Evolutionary conservation across 2,113 vertebrate genomes (phyloP), one percentile per base, ranked within the genome.

Genomic region (Mixornis gularis): DNA sequence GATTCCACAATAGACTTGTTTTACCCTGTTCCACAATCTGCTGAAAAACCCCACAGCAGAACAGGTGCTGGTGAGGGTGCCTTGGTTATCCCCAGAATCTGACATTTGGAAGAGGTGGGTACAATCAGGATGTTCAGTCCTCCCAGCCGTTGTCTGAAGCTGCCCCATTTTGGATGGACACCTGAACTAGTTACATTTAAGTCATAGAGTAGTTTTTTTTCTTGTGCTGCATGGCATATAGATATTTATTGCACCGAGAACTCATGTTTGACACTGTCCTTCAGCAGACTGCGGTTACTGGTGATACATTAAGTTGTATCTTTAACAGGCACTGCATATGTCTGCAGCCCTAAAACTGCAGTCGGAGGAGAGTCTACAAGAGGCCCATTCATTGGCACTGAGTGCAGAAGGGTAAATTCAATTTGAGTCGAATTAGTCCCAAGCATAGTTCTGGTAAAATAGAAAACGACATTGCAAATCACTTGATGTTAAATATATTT

Each of bases 401-500:
- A 69, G 49, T 68, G 68, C 76, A 86, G 64, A 78, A 69, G 87
- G 68, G 82, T 90, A 69, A 83, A 85, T 86, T 94, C 55, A 79
- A 69, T 65, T 94, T 71, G 80, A 92, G 79, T 64, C 85, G 85
- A 87, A 82, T 82, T 90, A 79, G 62, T 90, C 94, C 79, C 76
- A 93, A 90, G 51, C 82, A 82, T 76, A 66, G 80, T 81, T 95
- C 72, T 94, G 86, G 89, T 94, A 86, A 96, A 95, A 95, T 74
- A 86, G 83, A 94, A 95, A 90, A 92, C 0, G 41, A 86, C 89
- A 41, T 70, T 86, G 84, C 86, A 86, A 81, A 71, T 94, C 77
- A 90, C 52, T 96, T 92, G 69, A 72, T 95, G 91, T 94, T 93
- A 86, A 93, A 90, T 95, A 44, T 90, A 94, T 90, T 93, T 91